These are phyloP conservation scores for Mesembrinibis cayennensis DNA, from an alignment of 2,113 vertebrate genomes.

Conservation along the genomic window DNA sequence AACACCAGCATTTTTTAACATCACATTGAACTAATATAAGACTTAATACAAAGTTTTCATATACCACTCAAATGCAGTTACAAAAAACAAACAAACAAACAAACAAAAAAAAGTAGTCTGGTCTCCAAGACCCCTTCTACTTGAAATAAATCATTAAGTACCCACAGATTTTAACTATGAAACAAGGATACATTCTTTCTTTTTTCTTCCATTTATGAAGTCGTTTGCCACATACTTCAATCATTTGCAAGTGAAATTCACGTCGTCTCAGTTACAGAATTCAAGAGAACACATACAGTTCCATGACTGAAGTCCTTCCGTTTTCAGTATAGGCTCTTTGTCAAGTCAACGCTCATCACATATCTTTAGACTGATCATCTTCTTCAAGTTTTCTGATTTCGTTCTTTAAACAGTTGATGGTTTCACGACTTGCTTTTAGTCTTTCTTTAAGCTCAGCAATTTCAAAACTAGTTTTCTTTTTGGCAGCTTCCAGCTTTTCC, in stretches of 20 bases:
- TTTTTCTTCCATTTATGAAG: neutral
- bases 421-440: slow-evolving; percentile 96
- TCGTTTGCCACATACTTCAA: neutral
- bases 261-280: neutral
- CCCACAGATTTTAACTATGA: neutral
- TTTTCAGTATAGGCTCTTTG: neutral
- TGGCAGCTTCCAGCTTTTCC: slow-evolving; percentile 93
- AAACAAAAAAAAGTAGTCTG: neutral
- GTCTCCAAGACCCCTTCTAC: neutral
- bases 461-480: slow-evolving; percentile 97
- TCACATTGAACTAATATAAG: neutral
- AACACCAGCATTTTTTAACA: neutral
- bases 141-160: slow-evolving; percentile 1
- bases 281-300: neutral
- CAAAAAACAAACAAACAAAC: neutral
- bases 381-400: slow-evolving; percentile 97
- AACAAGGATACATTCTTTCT: neutral
- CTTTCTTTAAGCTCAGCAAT: slow-evolving; percentile 97
- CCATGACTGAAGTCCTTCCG: neutral
- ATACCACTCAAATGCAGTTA: neutral
- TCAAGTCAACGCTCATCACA: slow-evolving; percentile 69
- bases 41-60: slow-evolving; percentile 10
- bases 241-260: neutral
- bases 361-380: slow-evolving; percentile 94
- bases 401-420: slow-evolving; percentile 94